Evolutionary conservation across 2,888 invertebrate genomes (phyloP).

Genomic region (Spilarctia lutea): DNA sequence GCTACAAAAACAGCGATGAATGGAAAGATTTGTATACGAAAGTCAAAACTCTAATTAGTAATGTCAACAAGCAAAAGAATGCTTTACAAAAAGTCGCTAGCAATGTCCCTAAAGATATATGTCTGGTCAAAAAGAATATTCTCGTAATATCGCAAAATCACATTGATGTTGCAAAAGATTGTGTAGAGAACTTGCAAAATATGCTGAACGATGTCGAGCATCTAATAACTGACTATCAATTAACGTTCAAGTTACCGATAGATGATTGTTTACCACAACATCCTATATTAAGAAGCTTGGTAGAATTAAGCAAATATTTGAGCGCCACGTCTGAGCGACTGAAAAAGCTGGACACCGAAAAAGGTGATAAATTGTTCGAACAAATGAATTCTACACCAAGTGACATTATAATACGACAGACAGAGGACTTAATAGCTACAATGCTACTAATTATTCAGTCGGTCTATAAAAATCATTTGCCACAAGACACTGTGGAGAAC

Average conservation of each 20-base stretch:
- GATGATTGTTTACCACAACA: conserved; percentile 61
- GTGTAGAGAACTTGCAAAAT: conserved; percentile 62
- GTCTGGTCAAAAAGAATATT: conserved; percentile 49
- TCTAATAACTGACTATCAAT: conserved; percentile 68
- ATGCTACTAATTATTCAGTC: conserved; percentile 72
- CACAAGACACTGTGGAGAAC: conserved; percentile 58
- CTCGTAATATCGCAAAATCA: conserved; percentile 70
- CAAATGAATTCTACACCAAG: conserved; percentile 39
- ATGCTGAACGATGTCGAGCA: conserved; percentile 62
- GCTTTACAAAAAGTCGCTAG: conserved; percentile 68
- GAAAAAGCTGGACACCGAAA: conserved; percentile 58
- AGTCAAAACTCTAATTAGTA: conserved; percentile 65
- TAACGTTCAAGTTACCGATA: conserved; percentile 61
- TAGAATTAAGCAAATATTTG: conserved; percentile 65
- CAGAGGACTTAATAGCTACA: conserved; percentile 76
- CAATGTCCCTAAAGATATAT: conserved; percentile 67
- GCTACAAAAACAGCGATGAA: conserved; percentile 75
- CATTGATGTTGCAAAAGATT: conserved; percentile 69
- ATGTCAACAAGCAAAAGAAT: conserved; percentile 74
- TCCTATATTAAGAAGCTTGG: conserved; percentile 69
- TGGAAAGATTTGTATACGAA: conserved; percentile 72
- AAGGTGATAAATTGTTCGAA: conserved; percentile 40
- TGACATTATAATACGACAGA: conserved; percentile 57
- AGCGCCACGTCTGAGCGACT: conserved; percentile 59
- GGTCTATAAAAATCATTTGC: conserved; percentile 78